Percentiles rank a stretch among this genome's conserved stretches.
Conservation (phyloP, 1,140 invertebrate species). For the Batillaria attramentaria region DNA sequence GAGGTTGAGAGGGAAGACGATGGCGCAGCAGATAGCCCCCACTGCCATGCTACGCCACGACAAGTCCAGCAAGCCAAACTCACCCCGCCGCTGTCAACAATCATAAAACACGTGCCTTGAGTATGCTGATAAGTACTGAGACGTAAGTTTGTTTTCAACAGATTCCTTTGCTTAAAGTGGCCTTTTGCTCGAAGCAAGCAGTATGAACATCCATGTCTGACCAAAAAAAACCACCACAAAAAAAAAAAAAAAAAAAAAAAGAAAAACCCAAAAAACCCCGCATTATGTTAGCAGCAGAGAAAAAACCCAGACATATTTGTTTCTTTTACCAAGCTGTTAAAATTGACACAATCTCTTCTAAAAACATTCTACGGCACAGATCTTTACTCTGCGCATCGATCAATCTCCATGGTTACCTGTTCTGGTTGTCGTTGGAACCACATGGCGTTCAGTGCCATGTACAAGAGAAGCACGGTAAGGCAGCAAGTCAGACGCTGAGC, state of each 20-base stretch:
- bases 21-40: conserved; percentile 58
- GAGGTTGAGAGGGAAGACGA: conserved; percentile 61
- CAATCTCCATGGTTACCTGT: conserved; percentile 29
- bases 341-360: no score
- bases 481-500: conserved; percentile 67
- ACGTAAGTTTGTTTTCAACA: not conserved
- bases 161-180: no score
- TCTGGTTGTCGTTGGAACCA: conserved; percentile 59
- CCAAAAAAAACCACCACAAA: not conserved
- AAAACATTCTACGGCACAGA: not conserved
- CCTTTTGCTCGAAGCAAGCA: no score
- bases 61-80: conserved; percentile 68
- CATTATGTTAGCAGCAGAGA: no score
- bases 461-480: conserved; percentile 61
- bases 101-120: not conserved
- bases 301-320: no score
- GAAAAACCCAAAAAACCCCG: not conserved
- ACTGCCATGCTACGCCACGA: conserved; percentile 63
- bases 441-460: conserved; percentile 70
- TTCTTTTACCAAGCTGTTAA: no score
- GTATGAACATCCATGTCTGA: no score
- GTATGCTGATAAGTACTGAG: not conserved
- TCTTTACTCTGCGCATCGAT: not conserved
- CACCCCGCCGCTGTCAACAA: conserved; percentile 63
- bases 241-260: not conserved